Conservation (phyloP, 2,888 invertebrate genomes). For the Harmothoe impar region DNA sequence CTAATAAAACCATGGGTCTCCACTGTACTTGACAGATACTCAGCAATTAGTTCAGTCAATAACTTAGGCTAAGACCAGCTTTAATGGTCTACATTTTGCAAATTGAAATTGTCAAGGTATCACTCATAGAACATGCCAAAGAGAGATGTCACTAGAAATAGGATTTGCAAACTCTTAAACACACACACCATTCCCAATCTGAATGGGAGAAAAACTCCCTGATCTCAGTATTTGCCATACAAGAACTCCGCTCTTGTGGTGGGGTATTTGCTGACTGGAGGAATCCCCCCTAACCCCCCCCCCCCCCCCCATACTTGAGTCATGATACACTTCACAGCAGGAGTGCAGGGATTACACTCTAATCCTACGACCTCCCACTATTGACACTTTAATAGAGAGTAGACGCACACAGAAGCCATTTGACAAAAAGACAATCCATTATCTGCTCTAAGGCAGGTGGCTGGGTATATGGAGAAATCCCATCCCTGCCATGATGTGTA, state of each 20-base stretch:
- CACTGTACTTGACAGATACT: too few relatives aligned
- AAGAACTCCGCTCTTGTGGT: neutral
- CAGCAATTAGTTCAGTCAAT: too few relatives aligned
- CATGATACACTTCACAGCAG: neutral
- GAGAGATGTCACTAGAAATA: neutral
- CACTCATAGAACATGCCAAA: too few relatives aligned
- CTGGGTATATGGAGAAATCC: too few relatives aligned
- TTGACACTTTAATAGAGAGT: conserved; percentile 22
- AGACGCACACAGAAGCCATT: neutral
- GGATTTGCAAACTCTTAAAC: neutral
- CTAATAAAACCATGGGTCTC: too few relatives aligned
- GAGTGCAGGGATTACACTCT: neutral
- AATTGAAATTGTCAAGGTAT: too few relatives aligned
- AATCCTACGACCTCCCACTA: neutral
- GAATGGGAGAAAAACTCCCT: neutral
- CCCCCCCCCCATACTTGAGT: neutral
- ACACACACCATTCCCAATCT: neutral
- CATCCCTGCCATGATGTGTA: too few relatives aligned
- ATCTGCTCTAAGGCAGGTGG: too few relatives aligned
- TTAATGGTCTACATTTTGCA: too few relatives aligned
- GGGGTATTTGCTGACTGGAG: neutral
- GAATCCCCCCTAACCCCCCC: neutral
- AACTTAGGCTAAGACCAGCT: too few relatives aligned
- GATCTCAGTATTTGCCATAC: neutral
- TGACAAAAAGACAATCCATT: neutral